Conservation (phyloP, 1,140 invertebrate genomes). For the Pseudomyrmex flavicornis region DNA sequence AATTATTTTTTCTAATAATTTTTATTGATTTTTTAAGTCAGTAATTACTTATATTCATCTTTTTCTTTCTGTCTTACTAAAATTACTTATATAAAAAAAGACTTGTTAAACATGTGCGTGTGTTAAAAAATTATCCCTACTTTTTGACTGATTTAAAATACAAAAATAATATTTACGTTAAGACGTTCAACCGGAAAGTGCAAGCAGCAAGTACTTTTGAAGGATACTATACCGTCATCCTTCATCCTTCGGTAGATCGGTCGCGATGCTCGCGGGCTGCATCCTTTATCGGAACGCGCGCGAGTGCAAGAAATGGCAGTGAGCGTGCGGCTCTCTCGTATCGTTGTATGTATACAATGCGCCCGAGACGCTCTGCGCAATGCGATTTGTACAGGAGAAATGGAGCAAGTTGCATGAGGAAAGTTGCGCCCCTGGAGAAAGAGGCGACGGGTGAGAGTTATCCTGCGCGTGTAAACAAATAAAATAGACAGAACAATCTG, state of each 20-base stretch:
- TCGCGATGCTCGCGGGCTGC: constrained; percentile 37
- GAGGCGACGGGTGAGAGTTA: constrained; percentile 34
- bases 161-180: neutral
- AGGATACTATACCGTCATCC: constrained; percentile 38
- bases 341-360: constrained; percentile 43
- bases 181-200: neutral
- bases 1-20: too few species aligned
- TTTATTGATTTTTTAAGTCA: too few species aligned
- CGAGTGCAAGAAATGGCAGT: constrained; percentile 41
- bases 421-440: constrained; percentile 57
- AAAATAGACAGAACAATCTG: constrained; percentile 56
- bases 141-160: too few species aligned
- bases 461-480: constrained; percentile 54
- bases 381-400: constrained; percentile 59
- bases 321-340: constrained; percentile 29
- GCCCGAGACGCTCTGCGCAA: constrained; percentile 56
- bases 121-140: too few species aligned
- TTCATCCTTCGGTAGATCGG: constrained; percentile 53
- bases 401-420: constrained; percentile 70
- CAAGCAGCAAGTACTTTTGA: constrained; percentile 26
- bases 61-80: neutral
- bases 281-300: constrained; percentile 64
- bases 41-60: too few species aligned
- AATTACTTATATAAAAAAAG: too few species aligned
- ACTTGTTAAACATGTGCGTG: too few species aligned